A percentile compares a stretch with the other conserved stretches of the same genome.
These are phyloP conservation scores for Acrocyrtus sp. DNA, from an alignment of 2,888 invertebrate species.

Conservation along the genomic window DNA sequence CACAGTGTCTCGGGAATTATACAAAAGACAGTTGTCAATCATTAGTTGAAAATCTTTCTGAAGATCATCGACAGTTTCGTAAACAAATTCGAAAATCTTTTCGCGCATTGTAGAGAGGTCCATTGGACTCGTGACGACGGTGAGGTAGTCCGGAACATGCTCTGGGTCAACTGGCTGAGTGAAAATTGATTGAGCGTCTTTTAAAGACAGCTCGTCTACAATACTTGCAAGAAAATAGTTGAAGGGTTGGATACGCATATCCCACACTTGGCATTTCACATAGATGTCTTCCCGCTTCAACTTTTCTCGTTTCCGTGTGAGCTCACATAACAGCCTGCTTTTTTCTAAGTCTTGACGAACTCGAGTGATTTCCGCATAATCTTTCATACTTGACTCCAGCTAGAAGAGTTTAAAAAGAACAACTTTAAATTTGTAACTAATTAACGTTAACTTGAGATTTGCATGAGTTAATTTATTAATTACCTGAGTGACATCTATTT, in stretches of 20 bases:
- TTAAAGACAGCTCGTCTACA: constrained; percentile 79
- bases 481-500: constrained; percentile 30
- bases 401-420: too few relatives aligned
- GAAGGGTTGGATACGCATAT: constrained; percentile 84
- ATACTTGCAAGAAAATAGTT: constrained; percentile 81
- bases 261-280: constrained; percentile 82
- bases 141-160: constrained; percentile 89
- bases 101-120: constrained; percentile 87
- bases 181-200: constrained; percentile 89
- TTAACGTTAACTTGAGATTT: too few relatives aligned
- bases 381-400: constrained; percentile 25
- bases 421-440: too few relatives aligned
- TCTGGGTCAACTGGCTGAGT: constrained; percentile 90
- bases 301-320: constrained; percentile 95
- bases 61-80: constrained; percentile 73
- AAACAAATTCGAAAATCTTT: constrained; percentile 67
- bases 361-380: constrained; percentile 87
- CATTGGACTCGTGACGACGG: constrained; percentile 87
- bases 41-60: constrained; percentile 94
- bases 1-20: constrained; percentile 94
- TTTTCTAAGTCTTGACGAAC: constrained; percentile 94
- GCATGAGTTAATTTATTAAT: neutral
- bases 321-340: constrained; percentile 89
- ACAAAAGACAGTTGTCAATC: constrained; percentile 93
- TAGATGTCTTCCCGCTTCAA: constrained; percentile 88